Conservation (phyloP, 2,888 invertebrate species). For the Papilio protenor region DNA sequence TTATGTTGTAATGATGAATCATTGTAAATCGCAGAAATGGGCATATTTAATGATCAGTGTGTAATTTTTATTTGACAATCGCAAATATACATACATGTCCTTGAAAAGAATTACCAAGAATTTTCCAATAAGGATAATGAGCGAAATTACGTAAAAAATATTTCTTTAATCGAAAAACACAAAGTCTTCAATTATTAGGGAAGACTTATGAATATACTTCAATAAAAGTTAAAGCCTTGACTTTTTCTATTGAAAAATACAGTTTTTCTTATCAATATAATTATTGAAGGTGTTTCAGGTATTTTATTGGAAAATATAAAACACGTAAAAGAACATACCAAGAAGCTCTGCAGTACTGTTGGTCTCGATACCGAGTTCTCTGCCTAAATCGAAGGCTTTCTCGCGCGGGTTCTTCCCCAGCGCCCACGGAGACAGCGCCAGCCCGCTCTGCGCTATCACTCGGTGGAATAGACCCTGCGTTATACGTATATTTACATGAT, state of each 20-base stretch:
- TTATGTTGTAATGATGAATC: constrained; percentile 25
- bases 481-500: not conserved
- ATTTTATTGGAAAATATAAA: not conserved
- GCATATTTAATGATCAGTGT: constrained; percentile 2
- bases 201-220: no score
- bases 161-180: not conserved
- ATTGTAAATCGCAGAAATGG: constrained; percentile 3
- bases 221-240: not conserved
- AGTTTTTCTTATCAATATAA: not conserved
- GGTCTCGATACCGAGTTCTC: constrained; percentile 84
- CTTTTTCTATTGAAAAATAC: not conserved
- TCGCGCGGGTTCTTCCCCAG: constrained; percentile 78
- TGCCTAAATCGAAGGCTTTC: constrained; percentile 83
- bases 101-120: not conserved
- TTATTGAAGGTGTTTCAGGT: not conserved
- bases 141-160: not conserved
- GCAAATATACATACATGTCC: not conserved
- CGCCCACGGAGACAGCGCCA: constrained; percentile 86
- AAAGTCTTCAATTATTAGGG: not conserved
- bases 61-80: constrained; percentile 13
- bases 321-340: constrained; percentile 60
- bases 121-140: not conserved
- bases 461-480: constrained; percentile 84
- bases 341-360: constrained; percentile 84
- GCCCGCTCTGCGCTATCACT: constrained; percentile 86